Evolutionary conservation across 1,140 invertebrate species (phyloP), one percentile per base, ranked within the genome.

Genomic region (Odontomachus brunneus): DNA sequence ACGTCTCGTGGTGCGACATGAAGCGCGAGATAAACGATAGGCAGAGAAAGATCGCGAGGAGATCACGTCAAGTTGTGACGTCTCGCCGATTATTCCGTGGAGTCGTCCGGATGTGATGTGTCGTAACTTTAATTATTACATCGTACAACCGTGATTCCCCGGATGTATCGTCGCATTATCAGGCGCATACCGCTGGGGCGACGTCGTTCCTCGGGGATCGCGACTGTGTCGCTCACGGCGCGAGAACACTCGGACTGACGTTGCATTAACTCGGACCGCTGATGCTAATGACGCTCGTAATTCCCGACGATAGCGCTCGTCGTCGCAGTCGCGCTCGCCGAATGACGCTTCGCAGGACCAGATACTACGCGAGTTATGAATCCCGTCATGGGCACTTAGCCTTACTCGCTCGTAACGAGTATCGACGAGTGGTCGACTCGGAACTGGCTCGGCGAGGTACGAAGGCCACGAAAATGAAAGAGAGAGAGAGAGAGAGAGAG

Each of bases 251-350:
- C 29, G 51, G 48, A 44, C 65, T 59, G 69, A 69, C 63, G 53
- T 71, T 80, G 55, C 84, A 84, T 89, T 83, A 84, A 59, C 69
- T 65, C 55, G 74, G 9, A 44, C 38, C 38, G 55, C 62, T 57
- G 86, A 91, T 88, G 86, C 85, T 91, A 91, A 91, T 88, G 88
- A 87, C 83, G 84, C 88, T 89, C 89, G 89, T 91, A 91, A 91
- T 89, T 91, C 83, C 89, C 53, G 53, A 80, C 82, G 90, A 91
- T 88, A 89, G 63, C 66, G 67, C 38, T 53, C 17, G 49, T 19
- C 15, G 72, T 75, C 15, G 76, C 65, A 81, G 66, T 69, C 22
- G 55, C 75, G 76, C 55, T 82, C 49, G 73, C 59, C 82, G 82
- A 80, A 82, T 83, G 69, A 78, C 71, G 74, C 63, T 62, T 85